Evolutionary conservation across 2,113 vertebrate genomes (phyloP), one percentile per base, ranked within the genome.

Genomic region (Plecturocebus donacophilus): DNA sequence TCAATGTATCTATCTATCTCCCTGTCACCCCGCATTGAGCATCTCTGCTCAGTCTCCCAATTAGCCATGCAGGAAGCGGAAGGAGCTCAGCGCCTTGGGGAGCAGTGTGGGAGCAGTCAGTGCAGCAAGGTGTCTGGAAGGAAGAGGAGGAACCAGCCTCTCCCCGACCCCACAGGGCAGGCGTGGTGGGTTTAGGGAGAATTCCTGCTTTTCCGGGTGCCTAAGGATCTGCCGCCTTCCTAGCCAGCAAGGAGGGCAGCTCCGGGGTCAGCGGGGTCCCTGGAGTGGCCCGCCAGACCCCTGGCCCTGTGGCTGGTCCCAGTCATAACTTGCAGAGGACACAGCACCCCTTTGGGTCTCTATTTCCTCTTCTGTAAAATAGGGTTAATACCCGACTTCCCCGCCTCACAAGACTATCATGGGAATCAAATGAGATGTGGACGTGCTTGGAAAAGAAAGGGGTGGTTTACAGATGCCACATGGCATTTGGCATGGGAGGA

Each of bases 401-500:
- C 80, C 0, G 1, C 71, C 35, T 89, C 61, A 2, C 42, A 35
- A 81, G 45, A 49, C 47, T 56, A 8, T 64, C 45, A 6, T 12
- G 23, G 90, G 80, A 82, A 68, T 87, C 90, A 45, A 32, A 88
- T 2, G 9, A 85, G 71, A 77, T 45, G 61, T 32, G 19, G 52
- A 82, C 23, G 38, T 49, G 92, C 87, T 87, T 83, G 47, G 89
- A 79, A 94, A 97, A 91, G 58, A 61, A 68, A 93, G 89, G 92
- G 68, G 84, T 6, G 45, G 86, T 64, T 94, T 94, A 52, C 93
- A 84, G 96, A 97, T 97, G 86, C 70, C 14, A 70, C 73, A 12
- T 89, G 86, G 86, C 38, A 45, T 92, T 94, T 96, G 90, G 90
- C 91, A 61, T 5, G 40, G 90, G 87, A 97, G 94, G 61, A 66